Evolutionary conservation across 2,888 invertebrate species (phyloP).

Genomic region (Drosophila villosipedis): DNA sequence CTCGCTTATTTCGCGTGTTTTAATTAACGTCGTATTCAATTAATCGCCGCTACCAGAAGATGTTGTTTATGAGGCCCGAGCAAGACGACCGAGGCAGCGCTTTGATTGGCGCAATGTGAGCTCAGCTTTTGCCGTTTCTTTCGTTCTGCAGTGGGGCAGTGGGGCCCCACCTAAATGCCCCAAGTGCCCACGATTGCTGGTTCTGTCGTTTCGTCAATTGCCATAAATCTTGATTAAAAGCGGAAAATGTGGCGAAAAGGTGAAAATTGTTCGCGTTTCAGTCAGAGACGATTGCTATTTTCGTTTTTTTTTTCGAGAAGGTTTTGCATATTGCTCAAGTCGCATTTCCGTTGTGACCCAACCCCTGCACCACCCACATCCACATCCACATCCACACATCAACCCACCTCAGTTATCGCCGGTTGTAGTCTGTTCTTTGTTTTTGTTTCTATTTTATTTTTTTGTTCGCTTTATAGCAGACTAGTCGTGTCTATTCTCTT

Average conservation of each 20-base stretch:
- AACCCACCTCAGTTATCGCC: slow-evolving; percentile 33
- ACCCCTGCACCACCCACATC: slow-evolving; percentile 6
- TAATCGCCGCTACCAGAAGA: slow-evolving; percentile 54
- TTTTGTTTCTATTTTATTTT: background rate
- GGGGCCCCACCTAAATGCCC: slow-evolving; percentile 17
- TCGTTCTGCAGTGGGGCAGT: slow-evolving; percentile 5
- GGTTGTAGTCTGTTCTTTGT: slow-evolving; percentile 26
- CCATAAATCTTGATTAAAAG: slow-evolving; percentile 79
- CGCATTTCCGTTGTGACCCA: slow-evolving; percentile 50
- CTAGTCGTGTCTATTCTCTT: slow-evolving; percentile 23
- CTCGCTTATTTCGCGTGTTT: slow-evolving; percentile 39
- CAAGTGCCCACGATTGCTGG: slow-evolving; percentile 15
- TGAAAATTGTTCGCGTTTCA: slow-evolving; percentile 70
- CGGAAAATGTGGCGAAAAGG: slow-evolving; percentile 72
- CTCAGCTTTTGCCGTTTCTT: slow-evolving; percentile 8
- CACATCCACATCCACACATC: slow-evolving; percentile 13
- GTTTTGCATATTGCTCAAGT: slow-evolving; percentile 69
- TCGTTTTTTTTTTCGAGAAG: slow-evolving; percentile 41
- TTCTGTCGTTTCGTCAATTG: slow-evolving; percentile 67
- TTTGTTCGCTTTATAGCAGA: slow-evolving; percentile 3
- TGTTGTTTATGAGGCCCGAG: slow-evolving; percentile 44
- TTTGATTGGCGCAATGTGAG: slow-evolving; percentile 63
- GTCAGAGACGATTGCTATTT: slow-evolving; percentile 45
- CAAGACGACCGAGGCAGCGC: slow-evolving; percentile 30
- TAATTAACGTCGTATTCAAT: slow-evolving; percentile 72